Evolutionary conservation across 2,888 invertebrate genomes (phyloP), one percentile per base, ranked within the genome.

Genomic region (Nomada ferruginata): DNA sequence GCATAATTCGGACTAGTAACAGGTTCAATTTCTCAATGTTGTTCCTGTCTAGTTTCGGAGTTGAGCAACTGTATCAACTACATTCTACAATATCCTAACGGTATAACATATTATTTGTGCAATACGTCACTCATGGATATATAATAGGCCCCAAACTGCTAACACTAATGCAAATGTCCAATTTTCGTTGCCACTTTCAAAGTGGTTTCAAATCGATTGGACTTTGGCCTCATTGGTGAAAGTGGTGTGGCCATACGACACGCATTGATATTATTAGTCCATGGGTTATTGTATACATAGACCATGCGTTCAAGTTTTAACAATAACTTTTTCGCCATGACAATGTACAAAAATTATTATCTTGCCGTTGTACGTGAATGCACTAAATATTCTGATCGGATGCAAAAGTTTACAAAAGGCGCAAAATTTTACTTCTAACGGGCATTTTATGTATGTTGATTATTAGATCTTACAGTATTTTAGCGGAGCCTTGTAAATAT

Each of bases 111-210:
- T 80, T 52, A 61, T 69, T 86, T 57, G 53, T 84, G 75, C 75
- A 81, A 82, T 87, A 81, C 82, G 71, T 75, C 36, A 83, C 83
- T 86, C 83, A 85, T 89, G 89, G 90, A 89, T 86, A 76, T 74
- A 78, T 86, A 85, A 89, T 80, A 87, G 92, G 91, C 93, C 90
- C 88, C 86, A 86, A 85, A 91, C 92, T 92, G 92, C 93, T 93
- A 91, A 92, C 93, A 92, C 92, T 92, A 93, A 93, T 93, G 93
- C 93, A 93, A 93, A 92, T 93, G 93, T 93, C 92, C 92, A 93
- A 92, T 92, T 93, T 92, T 92, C 89, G 91, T 92, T 91, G 89
- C 90, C 91, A 90, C 82, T 85, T 87, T 79, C 77, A 69, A 85
- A 89, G 86, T 90, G 90, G 90, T 91, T 87, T 85, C 89, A 91